Evolutionary conservation across 2,888 invertebrate species (phyloP), one percentile per base, ranked within the genome.

Genomic region (Drosophila kokeensis): DNA sequence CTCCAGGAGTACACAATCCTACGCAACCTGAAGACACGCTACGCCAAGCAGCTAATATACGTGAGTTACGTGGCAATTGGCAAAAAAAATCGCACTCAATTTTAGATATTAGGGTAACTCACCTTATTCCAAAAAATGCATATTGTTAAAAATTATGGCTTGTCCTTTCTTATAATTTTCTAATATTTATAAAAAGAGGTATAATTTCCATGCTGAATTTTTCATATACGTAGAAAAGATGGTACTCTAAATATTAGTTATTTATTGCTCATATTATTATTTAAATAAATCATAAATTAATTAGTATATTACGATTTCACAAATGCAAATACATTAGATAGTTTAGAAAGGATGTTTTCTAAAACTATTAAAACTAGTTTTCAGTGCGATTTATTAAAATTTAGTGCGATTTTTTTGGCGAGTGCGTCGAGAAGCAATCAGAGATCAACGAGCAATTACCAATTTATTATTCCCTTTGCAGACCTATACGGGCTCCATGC

Each of bases 401-500:
- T 36, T 15, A 36, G 6, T 21, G 3, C 6, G 3, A 36, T 36
- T 36, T 6, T 15, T 36, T 36, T 36, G 36, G 15, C 15, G 21
- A 21, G 21, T 45, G 7, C 13, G 7, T 13, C 13, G 21, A 45
- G 18, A 1, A 15, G 36, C 36, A 36, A 7, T 36, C 13, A 36
- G 36, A 36, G 18, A 45, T 13, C 4, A 13, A 13, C 7, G 45
- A 15, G 15, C 24, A 45, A 15, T 24, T 4, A 38, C 30, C 24
- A 38, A 49, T 21, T 27, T 24, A 11, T 0, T 29, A 6, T 18
- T 32, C 48, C 18, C 24, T 30, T 30, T 71, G n/a, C 93, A 99
- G 98, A 99, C 99, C 0, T 99, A 98, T 92, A 98, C 98, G 0
- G 98, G 99, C 11, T 96, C 97, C 2, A 98, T 99, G 95, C 94